Evolutionary conservation across 2,888 invertebrate species (phyloP).

Genomic region (Pseudococcus viburni): DNA sequence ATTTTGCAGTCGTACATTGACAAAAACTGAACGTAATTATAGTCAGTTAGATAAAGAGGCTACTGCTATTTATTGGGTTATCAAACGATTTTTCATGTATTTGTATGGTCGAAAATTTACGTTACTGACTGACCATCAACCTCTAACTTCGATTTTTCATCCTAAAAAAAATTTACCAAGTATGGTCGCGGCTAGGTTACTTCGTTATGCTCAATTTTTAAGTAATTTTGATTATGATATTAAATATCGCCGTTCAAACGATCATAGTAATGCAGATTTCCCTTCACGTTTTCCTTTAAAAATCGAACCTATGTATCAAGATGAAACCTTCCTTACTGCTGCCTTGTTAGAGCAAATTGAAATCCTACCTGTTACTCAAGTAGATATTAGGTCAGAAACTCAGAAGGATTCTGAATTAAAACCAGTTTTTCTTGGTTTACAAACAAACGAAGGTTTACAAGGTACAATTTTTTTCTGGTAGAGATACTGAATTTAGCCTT

Average conservation of each 20-base stretch:
- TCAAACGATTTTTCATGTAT: slow-evolving; percentile 46
- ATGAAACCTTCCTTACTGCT: not conserved
- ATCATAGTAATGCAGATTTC: slow-evolving; percentile 68
- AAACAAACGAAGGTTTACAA: not conserved
- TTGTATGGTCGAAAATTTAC: too few species aligned
- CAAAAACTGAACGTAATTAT: too few species aligned
- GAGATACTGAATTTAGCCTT: slow-evolving; percentile 43
- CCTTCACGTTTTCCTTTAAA: slow-evolving; percentile 66
- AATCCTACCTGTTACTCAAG: not conserved
- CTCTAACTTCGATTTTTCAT: too few species aligned
- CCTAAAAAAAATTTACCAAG: slow-evolving; percentile 7
- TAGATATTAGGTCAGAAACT: not conserved
- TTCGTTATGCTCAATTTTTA: slow-evolving; percentile 68
- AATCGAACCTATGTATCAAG: not conserved
- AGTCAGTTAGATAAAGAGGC: too few species aligned
- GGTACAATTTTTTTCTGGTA: not conserved
- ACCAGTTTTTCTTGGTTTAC: not conserved
- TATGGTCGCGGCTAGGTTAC: slow-evolving; percentile 53
- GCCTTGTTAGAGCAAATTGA: not conserved
- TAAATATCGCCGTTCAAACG: slow-evolving; percentile 67
- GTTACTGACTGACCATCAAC: too few species aligned
- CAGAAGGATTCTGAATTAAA: not conserved
- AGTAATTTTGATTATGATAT: slow-evolving; percentile 70
- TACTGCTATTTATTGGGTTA: too few species aligned
- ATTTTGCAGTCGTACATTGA: too few species aligned